Base-by-base conservation (phyloP, 1,140 invertebrate species). In the Drosophila virilis region DNA sequence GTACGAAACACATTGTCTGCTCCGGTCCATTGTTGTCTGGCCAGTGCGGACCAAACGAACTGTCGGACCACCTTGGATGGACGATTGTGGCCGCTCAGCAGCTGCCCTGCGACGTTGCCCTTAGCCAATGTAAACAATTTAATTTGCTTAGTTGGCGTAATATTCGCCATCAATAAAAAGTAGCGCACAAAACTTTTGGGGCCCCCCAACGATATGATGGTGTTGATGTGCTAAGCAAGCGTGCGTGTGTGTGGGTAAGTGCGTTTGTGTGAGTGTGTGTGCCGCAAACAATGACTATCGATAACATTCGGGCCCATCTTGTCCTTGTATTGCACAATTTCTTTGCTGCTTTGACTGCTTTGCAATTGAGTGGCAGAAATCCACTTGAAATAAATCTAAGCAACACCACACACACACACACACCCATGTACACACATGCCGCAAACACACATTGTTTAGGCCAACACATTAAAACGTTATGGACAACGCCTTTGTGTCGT, bases 91-190 rank as follows among this genome's bases (percentile, higher is more conserved):
- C 22, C n/a, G 50, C 37, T 45, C 33, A 40, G 15, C 55, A 37
- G 40, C 45, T 57, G 43, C 33, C 13, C 46, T 10, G 4, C 38
- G 17, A 22, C 10, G 7, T 15, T 38, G 33, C 6, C 13, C 64
- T 85, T 77, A 73, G 78, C 68, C 84, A 89, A 72, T 88, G 84
- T 84, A 88, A 89, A 89, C 84, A 88, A 88, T 88, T 88, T 88
- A 88, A 88, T 88, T 88, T 89, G 84, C 84, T 88, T 88, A 88
- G 84, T 88, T 88, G 84, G 84, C 84, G 84, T 88, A 80, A 88
- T 88, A 89, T 88, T 83, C 83, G 84, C 69, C 79, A 86, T 88
- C 82, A 82, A 88, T 88, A 88, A 86, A 77, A 72, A 69, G 74
- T 70, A 55, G 55, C 37, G 43, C 13, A 68, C 59, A 60, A 61